These are phyloP conservation scores for Aplocera efformata DNA, from an alignment of 2,888 invertebrate genomes.

Conservation along the genomic window DNA sequence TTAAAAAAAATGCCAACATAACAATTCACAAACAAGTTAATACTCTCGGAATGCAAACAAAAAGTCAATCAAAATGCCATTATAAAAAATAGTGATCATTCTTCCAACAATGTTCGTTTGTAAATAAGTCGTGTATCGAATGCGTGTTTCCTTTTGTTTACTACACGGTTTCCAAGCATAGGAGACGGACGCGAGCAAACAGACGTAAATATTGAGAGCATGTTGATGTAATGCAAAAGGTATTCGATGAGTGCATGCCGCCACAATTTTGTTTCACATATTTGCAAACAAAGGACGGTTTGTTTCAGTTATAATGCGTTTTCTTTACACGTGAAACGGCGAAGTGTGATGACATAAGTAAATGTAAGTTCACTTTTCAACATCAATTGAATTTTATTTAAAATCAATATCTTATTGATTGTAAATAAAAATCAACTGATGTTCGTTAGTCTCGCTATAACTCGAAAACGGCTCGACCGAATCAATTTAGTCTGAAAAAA, in stretches of 20 bases:
- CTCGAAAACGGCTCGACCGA: no score
- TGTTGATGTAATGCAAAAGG: slow-evolving; percentile 12
- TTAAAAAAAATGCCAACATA: no score
- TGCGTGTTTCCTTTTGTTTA: slow-evolving; percentile 17
- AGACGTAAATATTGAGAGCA: slow-evolving; percentile 7
- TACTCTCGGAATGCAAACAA: not conserved
- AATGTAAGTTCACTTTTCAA: no score
- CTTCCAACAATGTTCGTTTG: slow-evolving; percentile 44
- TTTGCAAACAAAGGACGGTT: slow-evolving; percentile 4
- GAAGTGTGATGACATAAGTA: no score
- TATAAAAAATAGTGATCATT: slow-evolving; percentile 37
- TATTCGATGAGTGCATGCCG: slow-evolving; percentile 14
- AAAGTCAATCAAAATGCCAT: slow-evolving; percentile 25
- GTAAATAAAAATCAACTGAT: no score
- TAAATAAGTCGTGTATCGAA: slow-evolving; percentile 39
- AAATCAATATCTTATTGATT: no score
- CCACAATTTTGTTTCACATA: slow-evolving; percentile 5
- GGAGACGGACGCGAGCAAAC: slow-evolving; percentile 12
- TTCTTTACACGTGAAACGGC: no score
- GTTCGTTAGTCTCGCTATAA: no score
- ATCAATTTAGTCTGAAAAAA: no score
- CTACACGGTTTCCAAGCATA: slow-evolving; percentile 22
- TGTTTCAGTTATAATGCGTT: no score
- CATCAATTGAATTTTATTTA: no score
- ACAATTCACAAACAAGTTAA: no score